Conservation (phyloP, 2,888 invertebrate species). For the Criorhina ranunculi region DNA sequence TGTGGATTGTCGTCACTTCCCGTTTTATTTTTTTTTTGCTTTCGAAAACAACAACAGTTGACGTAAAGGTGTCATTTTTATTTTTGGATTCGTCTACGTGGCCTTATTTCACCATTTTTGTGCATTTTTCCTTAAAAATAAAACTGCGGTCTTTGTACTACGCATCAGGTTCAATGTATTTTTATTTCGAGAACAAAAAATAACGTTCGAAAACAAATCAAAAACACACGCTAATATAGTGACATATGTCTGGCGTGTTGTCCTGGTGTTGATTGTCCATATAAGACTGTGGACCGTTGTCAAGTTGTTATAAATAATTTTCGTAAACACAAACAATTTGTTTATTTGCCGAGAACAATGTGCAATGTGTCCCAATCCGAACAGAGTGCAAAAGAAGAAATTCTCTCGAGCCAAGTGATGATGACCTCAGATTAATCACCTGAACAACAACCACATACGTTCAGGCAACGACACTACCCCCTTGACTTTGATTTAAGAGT, state of each 20-base stretch:
- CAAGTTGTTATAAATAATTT: constrained; percentile 21
- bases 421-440: constrained; percentile 64
- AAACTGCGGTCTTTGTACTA: constrained; percentile 35
- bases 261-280: background rate
- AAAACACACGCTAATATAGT: background rate
- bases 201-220: background rate
- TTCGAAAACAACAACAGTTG: constrained; percentile 25
- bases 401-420: constrained; percentile 41
- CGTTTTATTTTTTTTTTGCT: background rate
- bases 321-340: constrained; percentile 6
- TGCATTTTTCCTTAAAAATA: constrained; percentile 2
- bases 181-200: background rate
- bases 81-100: constrained; percentile 35
- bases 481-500: constrained; percentile 55
- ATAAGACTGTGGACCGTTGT: constrained; percentile 25
- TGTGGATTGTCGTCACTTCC: background rate
- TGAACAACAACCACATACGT: constrained; percentile 42
- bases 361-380: background rate
- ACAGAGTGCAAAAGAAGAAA: constrained; percentile 19
- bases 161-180: constrained; percentile 39
- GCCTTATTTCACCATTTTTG: constrained; percentile 37
- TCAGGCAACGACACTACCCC: constrained; percentile 32
- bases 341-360: constrained; percentile 16
- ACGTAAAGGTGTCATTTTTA: constrained; percentile 44
- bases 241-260: background rate